Evolutionary conservation across 1,140 invertebrate genomes (phyloP).

Genomic region (Zaprionus vittiger): DNA sequence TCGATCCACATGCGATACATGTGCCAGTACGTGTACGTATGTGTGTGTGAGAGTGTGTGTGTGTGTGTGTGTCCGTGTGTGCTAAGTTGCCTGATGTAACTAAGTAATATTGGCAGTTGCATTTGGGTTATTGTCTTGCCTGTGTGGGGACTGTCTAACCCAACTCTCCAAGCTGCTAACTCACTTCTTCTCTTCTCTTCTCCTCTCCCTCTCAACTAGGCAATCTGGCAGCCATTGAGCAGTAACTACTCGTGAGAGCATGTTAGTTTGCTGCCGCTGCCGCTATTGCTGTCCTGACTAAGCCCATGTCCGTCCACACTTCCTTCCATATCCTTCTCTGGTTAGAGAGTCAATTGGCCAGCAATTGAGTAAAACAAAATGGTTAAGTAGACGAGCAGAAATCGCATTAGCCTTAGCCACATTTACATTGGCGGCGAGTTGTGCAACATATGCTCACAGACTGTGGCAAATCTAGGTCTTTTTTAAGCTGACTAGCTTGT

Average conservation of each 20-base stretch:
- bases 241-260: conserved; percentile 24
- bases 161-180: background rate
- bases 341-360: conserved; percentile 45
- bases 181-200: background rate
- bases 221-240: conserved; percentile 50
- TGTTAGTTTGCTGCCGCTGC: conserved; percentile 19
- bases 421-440: conserved; percentile 37
- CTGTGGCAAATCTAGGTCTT: background rate
- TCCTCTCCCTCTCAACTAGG: conserved; percentile 7
- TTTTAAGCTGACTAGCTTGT: background rate
- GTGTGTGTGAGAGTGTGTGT: conserved; percentile 23
- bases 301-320: background rate
- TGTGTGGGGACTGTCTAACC: conserved; percentile 5
- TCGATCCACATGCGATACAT: conserved; percentile 43
- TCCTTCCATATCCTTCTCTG: conserved; percentile 2
- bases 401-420: conserved; percentile 51
- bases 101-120: conserved; percentile 77
- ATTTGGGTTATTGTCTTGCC: conserved; percentile 77
- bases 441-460: conserved; percentile 25
- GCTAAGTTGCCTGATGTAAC: conserved; percentile 64
- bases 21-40: conserved; percentile 26
- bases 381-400: conserved; percentile 43
- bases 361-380: conserved; percentile 55
- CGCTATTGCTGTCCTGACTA: background rate
- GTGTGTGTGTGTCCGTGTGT: conserved; percentile 13